Conservation (phyloP, 1,140 invertebrate genomes). For the Lycorma delicatula region DNA sequence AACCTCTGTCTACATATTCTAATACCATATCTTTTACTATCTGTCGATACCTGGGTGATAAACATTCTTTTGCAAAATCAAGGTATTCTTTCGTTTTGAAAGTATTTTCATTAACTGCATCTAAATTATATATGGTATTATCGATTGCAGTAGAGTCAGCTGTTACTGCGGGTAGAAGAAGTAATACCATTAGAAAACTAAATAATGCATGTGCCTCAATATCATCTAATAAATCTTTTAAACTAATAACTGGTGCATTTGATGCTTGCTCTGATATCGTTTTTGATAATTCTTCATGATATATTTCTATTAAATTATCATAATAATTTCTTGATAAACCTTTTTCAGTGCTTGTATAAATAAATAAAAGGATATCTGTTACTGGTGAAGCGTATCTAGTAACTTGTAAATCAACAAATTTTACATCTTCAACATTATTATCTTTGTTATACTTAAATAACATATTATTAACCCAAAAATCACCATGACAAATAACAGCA, state of each 20-base stretch:
- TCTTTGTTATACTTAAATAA: constrained; percentile 37
- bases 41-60: constrained; percentile 10
- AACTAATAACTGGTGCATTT: constrained; percentile 2
- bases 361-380: constrained; percentile 38
- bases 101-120: neutral
- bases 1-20: constrained; percentile 21
- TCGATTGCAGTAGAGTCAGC: constrained; percentile 1
- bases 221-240: constrained; percentile 16
- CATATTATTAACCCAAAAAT: constrained; percentile 47
- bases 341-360: constrained; percentile 41
- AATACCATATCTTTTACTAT: constrained; percentile 18
- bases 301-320: constrained; percentile 42
- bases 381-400: constrained; percentile 35
- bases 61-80: neutral
- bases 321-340: constrained; percentile 40
- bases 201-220: constrained; percentile 21
- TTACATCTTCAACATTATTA: constrained; percentile 26
- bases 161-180: constrained; percentile 21
- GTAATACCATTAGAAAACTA: constrained; percentile 21
- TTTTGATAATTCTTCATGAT: constrained; percentile 42
- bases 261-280: constrained; percentile 11
- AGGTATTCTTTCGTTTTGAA: neutral
- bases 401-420: constrained; percentile 40
- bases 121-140: neutral
- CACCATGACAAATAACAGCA: constrained; percentile 38